Base-by-base conservation (phyloP, 2,113 vertebrate genomes). In the Megaceryle maxima region DNA sequence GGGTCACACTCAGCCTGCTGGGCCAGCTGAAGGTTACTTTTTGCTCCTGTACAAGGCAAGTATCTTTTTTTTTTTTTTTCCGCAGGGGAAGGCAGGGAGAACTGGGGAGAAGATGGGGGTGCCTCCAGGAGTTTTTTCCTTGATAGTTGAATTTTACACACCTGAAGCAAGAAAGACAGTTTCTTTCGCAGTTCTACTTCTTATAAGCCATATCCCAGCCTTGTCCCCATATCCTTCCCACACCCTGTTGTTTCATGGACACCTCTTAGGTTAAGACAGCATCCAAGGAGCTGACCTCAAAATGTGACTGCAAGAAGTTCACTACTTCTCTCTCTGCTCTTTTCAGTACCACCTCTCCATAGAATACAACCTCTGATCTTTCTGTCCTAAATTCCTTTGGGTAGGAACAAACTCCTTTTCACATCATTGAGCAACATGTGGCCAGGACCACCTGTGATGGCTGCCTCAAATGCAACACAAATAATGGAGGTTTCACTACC, bases 41-140 rank as follows among this genome's bases (percentile, higher is more conserved):
- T 44, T 51, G 8, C 41, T 76, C 67, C 39, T 48, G 14, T 35
- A 75, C 9, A 68, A 68, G 37, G 5, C 4, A 84, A 50, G 50
- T 8, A 4, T 41, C 8, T 33, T 55, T 25, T 43, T 56, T n/a
- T 33, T 29, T 56, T 35, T 11, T 19, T 6, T 37, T 37, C 37
- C 7, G 37, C 37, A 37, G 37, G 4, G 21, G 20, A 24, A 7
- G 6, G 8, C 9, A 3, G 3, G 22, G 48, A 50, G 9, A 50
- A 53, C 13, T 53, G 7, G 8, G 5, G 3, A 33, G 12, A 19
- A 60, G 5, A 10, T 6, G 1, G 3, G 10, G 2, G 4, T 75
- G 41, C 11, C 26, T 78, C 16, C 37, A 55, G 35, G 6, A 70
- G 4, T 37, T 81, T 94, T 80, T 91, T 41, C 16, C 26, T 60